A percentile compares a stretch with the other conserved stretches of the same genome.
phyloP scores from a whole-genome alignment of 2,113 vertebrate genomes.

The Clarias gariepinus region DNA sequence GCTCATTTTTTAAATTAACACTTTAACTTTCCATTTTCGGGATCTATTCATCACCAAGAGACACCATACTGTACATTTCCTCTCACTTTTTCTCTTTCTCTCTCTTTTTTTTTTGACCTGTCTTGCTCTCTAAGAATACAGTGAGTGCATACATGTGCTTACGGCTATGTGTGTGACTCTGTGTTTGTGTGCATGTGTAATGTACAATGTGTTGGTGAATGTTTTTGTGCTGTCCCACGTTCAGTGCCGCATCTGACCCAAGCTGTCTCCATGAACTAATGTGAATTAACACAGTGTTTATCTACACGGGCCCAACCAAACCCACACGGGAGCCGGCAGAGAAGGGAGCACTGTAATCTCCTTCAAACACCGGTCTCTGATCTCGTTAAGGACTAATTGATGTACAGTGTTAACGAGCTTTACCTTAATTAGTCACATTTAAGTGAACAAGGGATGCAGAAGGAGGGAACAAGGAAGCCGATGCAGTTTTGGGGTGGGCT shows the following conservation, averaged over 20 bases:
- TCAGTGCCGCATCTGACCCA: slow-evolving; percentile 32
- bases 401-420: slow-evolving; percentile 77
- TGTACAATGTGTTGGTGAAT: background rate
- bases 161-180: background rate
- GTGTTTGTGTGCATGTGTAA: slow-evolving; percentile 24
- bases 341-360: slow-evolving; percentile 65
- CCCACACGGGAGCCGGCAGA: slow-evolving; percentile 55
- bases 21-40: slow-evolving; percentile 43
- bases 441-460: slow-evolving; percentile 63
- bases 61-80: slow-evolving; percentile 22
- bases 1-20: slow-evolving; percentile 46
- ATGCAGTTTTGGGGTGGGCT: slow-evolving; percentile 47
- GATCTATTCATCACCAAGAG: slow-evolving; percentile 32
- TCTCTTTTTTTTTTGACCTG: background rate
- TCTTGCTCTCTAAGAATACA: slow-evolving; percentile 8
- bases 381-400: slow-evolving; percentile 78
- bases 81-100: background rate
- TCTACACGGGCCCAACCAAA: slow-evolving; percentile 54
- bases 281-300: slow-evolving; percentile 60
- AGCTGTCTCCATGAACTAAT: slow-evolving; percentile 46
- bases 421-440: slow-evolving; percentile 78
- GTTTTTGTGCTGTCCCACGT: background rate
- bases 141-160: slow-evolving; percentile 4
- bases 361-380: slow-evolving; percentile 76
- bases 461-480: slow-evolving; percentile 41